Conservation (phyloP, 2,888 invertebrate species). For the Tetropium fuscum region DNA sequence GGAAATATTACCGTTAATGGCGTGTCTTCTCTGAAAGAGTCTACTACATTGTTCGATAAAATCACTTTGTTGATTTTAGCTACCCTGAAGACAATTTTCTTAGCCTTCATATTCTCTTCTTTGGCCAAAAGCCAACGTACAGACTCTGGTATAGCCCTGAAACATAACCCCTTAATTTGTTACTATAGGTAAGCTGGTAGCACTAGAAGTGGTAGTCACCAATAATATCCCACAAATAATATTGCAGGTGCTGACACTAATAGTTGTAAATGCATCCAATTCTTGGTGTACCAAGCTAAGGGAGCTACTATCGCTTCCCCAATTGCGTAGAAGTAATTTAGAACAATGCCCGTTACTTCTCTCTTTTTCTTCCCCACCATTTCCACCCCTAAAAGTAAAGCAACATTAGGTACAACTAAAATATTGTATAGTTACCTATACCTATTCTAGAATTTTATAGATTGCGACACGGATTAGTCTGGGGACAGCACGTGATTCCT, state of each 20-base stretch:
- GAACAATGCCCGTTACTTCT: constrained; percentile 72
- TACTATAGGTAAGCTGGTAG: neutral
- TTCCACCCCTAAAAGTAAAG: constrained; percentile 69
- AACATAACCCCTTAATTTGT: constrained; percentile 25
- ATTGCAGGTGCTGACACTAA: constrained; percentile 72
- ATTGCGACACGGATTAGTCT: no score
- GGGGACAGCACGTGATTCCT: no score
- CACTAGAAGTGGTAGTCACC: constrained; percentile 60
- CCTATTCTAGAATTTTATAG: no score
- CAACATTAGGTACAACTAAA: no score
- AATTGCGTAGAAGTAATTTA: constrained; percentile 75
- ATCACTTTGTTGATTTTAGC: constrained; percentile 70
- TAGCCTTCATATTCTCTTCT: constrained; percentile 68
- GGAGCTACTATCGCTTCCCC: constrained; percentile 74
- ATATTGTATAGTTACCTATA: no score
- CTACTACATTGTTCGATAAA: constrained; percentile 65
- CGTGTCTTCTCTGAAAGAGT: constrained; percentile 61
- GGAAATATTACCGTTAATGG: constrained; percentile 38
- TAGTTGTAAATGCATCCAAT: constrained; percentile 72
- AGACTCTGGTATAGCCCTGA: constrained; percentile 73
- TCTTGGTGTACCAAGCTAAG: constrained; percentile 70
- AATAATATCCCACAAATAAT: constrained; percentile 71
- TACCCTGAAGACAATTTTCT: constrained; percentile 69
- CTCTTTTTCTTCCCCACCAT: constrained; percentile 74
- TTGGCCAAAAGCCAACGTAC: constrained; percentile 75